Percentiles rank a stretch among this genome's conserved stretches.
Conservation (phyloP, 1,140 invertebrate species). For the Brachionus manjavacas region DNA sequence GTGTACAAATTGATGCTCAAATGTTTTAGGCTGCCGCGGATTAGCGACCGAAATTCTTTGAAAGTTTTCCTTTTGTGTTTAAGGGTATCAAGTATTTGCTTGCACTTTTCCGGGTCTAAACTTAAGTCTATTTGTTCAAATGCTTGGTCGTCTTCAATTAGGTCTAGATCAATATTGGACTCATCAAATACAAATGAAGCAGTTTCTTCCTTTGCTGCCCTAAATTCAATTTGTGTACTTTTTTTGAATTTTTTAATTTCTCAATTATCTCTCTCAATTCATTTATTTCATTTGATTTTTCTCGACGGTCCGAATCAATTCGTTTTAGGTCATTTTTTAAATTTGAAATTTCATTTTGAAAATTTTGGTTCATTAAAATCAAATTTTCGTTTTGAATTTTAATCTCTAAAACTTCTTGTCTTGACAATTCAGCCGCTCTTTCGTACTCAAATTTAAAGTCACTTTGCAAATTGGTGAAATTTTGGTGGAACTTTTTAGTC, state of each 20-base stretch:
- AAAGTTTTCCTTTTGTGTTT: background rate
- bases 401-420: background rate
- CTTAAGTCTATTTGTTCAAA: background rate
- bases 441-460: background rate
- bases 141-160: background rate
- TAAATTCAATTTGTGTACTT: background rate
- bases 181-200: background rate
- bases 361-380: background rate
- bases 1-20: slow-evolving; percentile 20
- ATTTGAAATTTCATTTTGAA: background rate
- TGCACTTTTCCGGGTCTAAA: background rate
- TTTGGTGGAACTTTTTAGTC: background rate
- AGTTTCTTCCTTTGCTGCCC: background rate
- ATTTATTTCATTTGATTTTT: background rate
- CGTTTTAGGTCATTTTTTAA: background rate
- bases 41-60: slow-evolving; percentile 8
- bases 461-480: background rate
- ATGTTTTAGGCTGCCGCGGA: slow-evolving; percentile 6
- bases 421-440: background rate
- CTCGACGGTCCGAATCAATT: background rate
- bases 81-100: background rate
- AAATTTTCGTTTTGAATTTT: slow-evolving; percentile 21
- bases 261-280: background rate
- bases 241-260: background rate
- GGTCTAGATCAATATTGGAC: background rate